These are phyloP conservation scores for Tromatobia lineatoria DNA, from an alignment of 2,888 invertebrate species.

Conservation along the genomic window DNA sequence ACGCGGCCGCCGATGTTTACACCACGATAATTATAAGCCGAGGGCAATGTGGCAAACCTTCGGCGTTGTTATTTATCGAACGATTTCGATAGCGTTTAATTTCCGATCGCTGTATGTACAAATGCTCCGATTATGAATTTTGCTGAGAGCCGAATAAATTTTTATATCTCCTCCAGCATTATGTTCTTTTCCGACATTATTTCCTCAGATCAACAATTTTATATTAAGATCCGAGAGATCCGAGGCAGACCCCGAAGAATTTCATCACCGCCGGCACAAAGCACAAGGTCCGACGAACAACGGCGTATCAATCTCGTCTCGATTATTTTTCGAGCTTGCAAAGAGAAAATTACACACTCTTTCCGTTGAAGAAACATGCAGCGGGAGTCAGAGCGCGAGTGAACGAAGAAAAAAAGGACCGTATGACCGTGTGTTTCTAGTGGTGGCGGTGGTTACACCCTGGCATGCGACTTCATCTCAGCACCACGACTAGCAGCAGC, in stretches of 20 bases:
- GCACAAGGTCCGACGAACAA: conserved; percentile 11
- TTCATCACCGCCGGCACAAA: background rate
- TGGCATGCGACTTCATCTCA: conserved; percentile 35
- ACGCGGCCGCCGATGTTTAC: conserved; percentile 53
- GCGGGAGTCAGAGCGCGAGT: conserved; percentile 36
- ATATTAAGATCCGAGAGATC: background rate
- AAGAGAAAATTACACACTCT: conserved; percentile 81
- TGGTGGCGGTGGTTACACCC: conserved; percentile 33
- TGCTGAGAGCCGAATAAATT: background rate
- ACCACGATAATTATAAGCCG: conserved; percentile 58
- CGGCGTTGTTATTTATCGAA: conserved; percentile 53
- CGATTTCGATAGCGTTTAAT: conserved; percentile 45
- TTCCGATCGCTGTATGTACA: conserved; percentile 23
- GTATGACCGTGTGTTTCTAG: conserved; percentile 56
- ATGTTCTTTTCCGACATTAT: background rate
- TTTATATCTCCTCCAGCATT: too few relatives aligned
- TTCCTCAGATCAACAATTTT: background rate
- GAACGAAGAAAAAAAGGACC: conserved; percentile 30
- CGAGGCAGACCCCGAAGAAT: background rate
- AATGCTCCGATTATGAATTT: background rate
- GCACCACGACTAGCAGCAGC: conserved; percentile 43
- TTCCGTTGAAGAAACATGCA: conserved; percentile 49
- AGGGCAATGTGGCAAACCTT: conserved; percentile 5
- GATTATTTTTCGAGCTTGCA: conserved; percentile 80
- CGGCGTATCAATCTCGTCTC: conserved; percentile 76